These are phyloP conservation scores for Eulemur mongoz DNA, from an alignment of 2,797 vertebrate species.

Conservation along the genomic window DNA sequence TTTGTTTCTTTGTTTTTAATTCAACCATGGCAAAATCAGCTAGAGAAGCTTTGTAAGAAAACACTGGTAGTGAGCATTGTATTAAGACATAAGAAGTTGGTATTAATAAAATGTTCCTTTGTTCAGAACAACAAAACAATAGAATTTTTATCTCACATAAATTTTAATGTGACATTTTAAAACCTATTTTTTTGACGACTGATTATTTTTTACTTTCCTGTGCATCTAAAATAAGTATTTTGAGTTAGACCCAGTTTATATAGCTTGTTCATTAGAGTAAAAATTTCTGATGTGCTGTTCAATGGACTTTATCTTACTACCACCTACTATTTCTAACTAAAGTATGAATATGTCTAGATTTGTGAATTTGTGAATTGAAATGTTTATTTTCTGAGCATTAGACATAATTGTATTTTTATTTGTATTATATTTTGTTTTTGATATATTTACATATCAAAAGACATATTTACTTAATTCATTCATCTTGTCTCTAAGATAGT, in stretches of 20 bases:
- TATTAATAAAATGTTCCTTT: background rate
- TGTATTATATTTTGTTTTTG: background rate
- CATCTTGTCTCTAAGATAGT: background rate
- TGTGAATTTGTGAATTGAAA: background rate
- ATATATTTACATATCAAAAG: background rate
- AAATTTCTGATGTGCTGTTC: background rate
- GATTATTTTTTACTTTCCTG: background rate
- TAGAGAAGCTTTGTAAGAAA: background rate
- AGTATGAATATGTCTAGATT: slow-evolving; percentile 27
- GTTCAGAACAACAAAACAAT: slow-evolving; percentile 2
- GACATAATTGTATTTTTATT: background rate
- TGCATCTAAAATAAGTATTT: background rate
- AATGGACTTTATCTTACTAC: slow-evolving; percentile 17
- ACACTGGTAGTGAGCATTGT: background rate
- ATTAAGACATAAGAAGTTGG: background rate
- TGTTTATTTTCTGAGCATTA: slow-evolving; percentile 3
- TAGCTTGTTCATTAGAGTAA: background rate
- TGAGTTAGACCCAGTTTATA: background rate
- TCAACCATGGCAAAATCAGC: background rate
- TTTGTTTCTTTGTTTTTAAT: background rate
- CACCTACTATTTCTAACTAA: background rate
- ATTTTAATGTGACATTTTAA: background rate
- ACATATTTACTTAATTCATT: background rate
- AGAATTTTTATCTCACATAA: background rate
- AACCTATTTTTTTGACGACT: background rate